Conservation (phyloP, 2,113 vertebrate genomes). For the Aspiorhynchus laticeps region DNA sequence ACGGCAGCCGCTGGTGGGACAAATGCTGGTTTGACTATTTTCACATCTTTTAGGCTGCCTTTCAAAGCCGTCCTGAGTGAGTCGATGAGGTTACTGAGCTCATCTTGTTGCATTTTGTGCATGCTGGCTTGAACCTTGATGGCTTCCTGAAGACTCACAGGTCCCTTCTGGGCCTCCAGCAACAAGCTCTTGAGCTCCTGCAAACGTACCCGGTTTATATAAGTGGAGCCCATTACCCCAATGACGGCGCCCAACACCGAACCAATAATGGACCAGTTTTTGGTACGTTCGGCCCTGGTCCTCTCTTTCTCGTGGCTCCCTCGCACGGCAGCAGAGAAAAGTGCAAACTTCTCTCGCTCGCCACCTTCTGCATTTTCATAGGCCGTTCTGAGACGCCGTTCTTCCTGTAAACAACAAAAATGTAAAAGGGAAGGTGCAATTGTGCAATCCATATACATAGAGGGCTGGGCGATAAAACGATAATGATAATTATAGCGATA, state of each 20-base stretch:
- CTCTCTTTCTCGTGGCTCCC: slow-evolving; percentile 96
- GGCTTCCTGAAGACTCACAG: slow-evolving; percentile 89
- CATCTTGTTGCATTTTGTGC: slow-evolving; percentile 85
- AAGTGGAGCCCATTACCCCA: slow-evolving; percentile 94
- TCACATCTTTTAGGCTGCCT: slow-evolving; percentile 49
- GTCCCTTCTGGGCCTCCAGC: slow-evolving; percentile 93
- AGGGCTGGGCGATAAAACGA: too few species aligned
- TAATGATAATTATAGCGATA: too few species aligned
- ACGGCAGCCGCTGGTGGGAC: background rate
- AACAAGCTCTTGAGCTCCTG: slow-evolving; percentile 91
- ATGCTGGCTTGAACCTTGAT: slow-evolving; percentile 86
- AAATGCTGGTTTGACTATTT: background rate
- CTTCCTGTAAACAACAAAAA: slow-evolving; percentile 77
- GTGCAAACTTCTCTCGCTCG: slow-evolving; percentile 89
- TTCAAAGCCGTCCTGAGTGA: slow-evolving; percentile 76
- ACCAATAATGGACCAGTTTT: slow-evolving; percentile 97
- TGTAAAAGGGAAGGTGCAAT: background rate
- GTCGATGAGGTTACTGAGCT: slow-evolving; percentile 80
- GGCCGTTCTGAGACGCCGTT: slow-evolving; percentile 81
- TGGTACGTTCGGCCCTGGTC: slow-evolving; percentile 90
- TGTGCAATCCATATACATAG: background rate
- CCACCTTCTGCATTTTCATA: slow-evolving; percentile 82
- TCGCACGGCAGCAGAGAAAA: slow-evolving; percentile 90
- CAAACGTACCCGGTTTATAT: slow-evolving; percentile 91
- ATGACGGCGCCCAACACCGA: slow-evolving; percentile 92